Evolutionary conservation across 2,888 invertebrate genomes (phyloP).

Genomic region (Nematopogon swammerdamellus): DNA sequence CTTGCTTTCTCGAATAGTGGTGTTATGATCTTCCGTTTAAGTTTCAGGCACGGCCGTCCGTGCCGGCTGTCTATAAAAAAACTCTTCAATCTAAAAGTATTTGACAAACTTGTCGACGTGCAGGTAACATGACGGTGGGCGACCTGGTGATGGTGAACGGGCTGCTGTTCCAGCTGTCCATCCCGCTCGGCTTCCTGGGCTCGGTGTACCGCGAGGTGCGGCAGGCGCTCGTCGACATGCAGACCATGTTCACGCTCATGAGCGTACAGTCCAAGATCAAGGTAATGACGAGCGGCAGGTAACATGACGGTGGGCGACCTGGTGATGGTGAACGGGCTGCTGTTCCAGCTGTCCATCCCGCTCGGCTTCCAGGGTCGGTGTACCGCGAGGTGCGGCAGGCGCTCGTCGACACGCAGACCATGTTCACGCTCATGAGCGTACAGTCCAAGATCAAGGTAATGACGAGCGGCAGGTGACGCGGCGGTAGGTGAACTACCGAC

Average conservation of each 20-base stretch:
- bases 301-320: constrained; percentile 96
- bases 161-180: constrained; percentile 92
- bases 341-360: constrained; percentile 96
- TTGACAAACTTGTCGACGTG: no score
- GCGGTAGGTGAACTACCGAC: no score
- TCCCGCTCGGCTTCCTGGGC: constrained; percentile 97
- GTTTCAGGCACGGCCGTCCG: no score
- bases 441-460: constrained; percentile 77
- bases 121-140: constrained; percentile 93
- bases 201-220: constrained; percentile 97
- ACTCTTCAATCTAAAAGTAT: no score
- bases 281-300: constrained; percentile 79
- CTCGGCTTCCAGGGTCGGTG: constrained; percentile 97
- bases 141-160: constrained; percentile 99
- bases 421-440: constrained; percentile 95
- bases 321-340: constrained; percentile 96
- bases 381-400: constrained; percentile 97
- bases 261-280: constrained; percentile 76
- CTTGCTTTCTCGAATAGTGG: no score
- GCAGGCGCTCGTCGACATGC: constrained; percentile 97
- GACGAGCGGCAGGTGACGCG: constrained; percentile 8
- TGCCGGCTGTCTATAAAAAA: no score
- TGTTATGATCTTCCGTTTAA: no score
- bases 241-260: constrained; percentile 97
- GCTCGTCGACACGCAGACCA: constrained; percentile 96